A percentile compares a stretch with the other conserved stretches of the same genome.
These are phyloP conservation scores for Himalopsyche anomala DNA, from an alignment of 2,888 invertebrate genomes.

Conservation along the genomic window DNA sequence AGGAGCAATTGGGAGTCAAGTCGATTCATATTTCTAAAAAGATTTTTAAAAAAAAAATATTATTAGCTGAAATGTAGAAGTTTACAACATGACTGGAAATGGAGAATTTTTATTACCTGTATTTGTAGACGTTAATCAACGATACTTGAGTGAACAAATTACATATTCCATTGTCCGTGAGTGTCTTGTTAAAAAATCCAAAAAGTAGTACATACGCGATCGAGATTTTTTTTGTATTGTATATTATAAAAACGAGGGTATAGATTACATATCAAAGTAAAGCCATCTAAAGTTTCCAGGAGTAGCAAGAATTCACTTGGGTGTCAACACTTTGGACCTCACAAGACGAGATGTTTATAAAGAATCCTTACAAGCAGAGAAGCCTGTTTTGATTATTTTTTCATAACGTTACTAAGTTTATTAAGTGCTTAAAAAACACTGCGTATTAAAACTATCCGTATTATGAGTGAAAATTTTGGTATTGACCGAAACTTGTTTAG, in stretches of 20 bases:
- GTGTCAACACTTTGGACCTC: conserved; percentile 56
- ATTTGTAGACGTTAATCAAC: neutral
- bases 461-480: neutral
- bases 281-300: conserved; percentile 60
- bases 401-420: too few species aligned
- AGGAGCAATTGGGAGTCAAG: too few species aligned
- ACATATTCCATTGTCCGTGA: conserved; percentile 38
- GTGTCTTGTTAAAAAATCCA: conserved; percentile 45
- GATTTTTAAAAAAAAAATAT: too few species aligned
- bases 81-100: too few species aligned
- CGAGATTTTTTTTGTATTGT: conserved; percentile 54
- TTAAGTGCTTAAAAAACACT: too few species aligned
- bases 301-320: conserved; percentile 45
- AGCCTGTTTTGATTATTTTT: neutral
- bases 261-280: conserved; percentile 56
- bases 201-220: conserved; percentile 49
- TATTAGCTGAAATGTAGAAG: too few species aligned
- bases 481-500: neutral
- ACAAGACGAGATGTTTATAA: conserved; percentile 50
- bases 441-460: too few species aligned
- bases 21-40: too few species aligned
- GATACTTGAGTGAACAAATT: conserved; percentile 1
- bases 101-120: too few species aligned
- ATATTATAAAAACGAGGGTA: conserved; percentile 42
- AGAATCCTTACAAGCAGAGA: conserved; percentile 56